Base-by-base conservation (phyloP, 1,140 invertebrate genomes). In the Batillaria attramentaria region DNA sequence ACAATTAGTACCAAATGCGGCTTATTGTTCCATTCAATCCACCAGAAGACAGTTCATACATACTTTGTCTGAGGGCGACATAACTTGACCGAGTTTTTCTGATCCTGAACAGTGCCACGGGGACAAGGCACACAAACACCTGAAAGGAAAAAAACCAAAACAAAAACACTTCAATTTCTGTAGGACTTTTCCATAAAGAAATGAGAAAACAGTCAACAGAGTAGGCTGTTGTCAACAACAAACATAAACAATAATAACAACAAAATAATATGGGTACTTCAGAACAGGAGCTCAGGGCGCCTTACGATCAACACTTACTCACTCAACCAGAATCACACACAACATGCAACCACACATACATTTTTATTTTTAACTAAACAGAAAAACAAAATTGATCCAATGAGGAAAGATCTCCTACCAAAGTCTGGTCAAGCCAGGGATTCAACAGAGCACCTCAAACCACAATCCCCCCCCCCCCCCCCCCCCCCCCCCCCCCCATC, bases 51-150 rank as follows among this genome's bases (percentile, higher is more conserved):
- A 66, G 31, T 10, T 24, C n/a, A 31, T 6, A 73, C 73, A 57
- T 42, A 75, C 73, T 75, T 75, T 42, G 10, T 75, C 37, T 75
- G 73, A 4, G 54, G 73, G 28, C 73, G 73, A 65, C 73, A 75
- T 8, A 75, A 35, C 37, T 42, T 39, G 54, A 75, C n/a, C 3
- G 10, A 73, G n/a, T n/a, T 5, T 3, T 42, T 35, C 18, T 33
- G 16, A 24, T 65, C 37, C n/a, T 75, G 73, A 8, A 75, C 33
- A 28, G 54, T 75, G 37, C 57, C 57, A 10, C n/a, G 24, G 24
- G 72, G 73, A 42, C 73, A 75, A 20, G 31, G 73, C 31, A 28
- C 39, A 42, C 73, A 75, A 2, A 6, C 31, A 6, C 73, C 73
- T 75, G 73, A 8, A 75, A 24, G 42, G 2, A 57, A 60, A 24